Evolutionary conservation across 2,888 invertebrate species (phyloP).

Genomic region (Glyphotaelius pellucidus): DNA sequence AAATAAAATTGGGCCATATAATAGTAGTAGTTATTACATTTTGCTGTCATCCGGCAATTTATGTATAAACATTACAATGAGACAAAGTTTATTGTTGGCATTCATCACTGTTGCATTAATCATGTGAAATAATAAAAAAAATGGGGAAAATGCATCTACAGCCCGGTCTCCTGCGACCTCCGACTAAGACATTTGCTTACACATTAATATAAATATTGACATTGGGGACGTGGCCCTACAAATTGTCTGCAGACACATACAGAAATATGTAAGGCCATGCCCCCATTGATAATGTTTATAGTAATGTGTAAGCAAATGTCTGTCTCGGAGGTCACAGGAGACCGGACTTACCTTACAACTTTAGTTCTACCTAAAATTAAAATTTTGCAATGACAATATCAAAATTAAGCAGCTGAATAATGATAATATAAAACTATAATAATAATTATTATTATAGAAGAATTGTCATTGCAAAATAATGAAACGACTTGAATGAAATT

Average conservation of each 20-base stretch:
- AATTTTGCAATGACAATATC: background rate
- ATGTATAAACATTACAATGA: background rate
- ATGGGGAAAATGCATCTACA: background rate
- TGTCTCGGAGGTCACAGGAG: too few species aligned
- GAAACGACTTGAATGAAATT: background rate
- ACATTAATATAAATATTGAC: too few species aligned
- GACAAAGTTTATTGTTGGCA: background rate
- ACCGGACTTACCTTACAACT: background rate
- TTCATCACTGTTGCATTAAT: background rate
- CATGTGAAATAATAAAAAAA: background rate
- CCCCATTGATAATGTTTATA: too few species aligned
- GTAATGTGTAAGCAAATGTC: too few species aligned
- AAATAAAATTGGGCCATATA: background rate
- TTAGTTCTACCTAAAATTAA: background rate
- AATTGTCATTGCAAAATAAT: background rate
- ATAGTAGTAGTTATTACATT: background rate
- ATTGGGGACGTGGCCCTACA: too few species aligned
- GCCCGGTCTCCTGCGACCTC: too few species aligned
- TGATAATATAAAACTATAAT: too few species aligned
- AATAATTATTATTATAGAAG: background rate
- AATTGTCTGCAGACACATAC: too few species aligned
- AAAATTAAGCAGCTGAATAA: background rate
- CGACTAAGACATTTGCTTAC: too few species aligned
- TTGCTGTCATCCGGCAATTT: background rate
- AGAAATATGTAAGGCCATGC: too few species aligned